Evolutionary conservation across 2,113 vertebrate species (phyloP).

Genomic region (Psettodes erumei): DNA sequence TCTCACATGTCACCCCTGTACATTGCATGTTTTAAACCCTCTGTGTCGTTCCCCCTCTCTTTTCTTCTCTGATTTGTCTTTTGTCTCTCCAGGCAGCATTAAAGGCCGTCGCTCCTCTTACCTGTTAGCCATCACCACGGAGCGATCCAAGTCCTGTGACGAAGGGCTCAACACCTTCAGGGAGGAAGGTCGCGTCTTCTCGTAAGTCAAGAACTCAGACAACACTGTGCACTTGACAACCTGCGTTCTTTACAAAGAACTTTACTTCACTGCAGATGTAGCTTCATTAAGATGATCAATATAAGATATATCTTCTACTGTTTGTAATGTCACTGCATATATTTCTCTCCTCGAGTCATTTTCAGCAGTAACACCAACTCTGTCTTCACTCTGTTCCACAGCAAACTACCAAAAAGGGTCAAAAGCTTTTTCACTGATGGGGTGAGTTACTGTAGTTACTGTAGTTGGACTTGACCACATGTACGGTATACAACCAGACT

Average conservation of each 20-base stretch:
- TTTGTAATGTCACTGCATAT: not conserved
- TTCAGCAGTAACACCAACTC: not conserved
- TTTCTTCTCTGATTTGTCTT: slow-evolving; percentile 3
- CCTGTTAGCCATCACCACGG: slow-evolving; percentile 92
- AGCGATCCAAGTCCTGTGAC: slow-evolving; percentile 96
- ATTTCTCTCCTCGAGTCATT: not conserved
- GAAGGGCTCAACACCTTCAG: slow-evolving; percentile 94
- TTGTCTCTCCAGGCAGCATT: slow-evolving; percentile 86
- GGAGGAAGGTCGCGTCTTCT: slow-evolving; percentile 87
- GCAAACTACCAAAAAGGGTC: slow-evolving; percentile 93
- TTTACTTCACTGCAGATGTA: not conserved
- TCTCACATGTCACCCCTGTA: not conserved
- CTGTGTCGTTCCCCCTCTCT: not conserved
- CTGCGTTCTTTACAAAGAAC: not conserved
- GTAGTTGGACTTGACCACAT: not conserved
- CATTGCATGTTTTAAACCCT: not conserved
- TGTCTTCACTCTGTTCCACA: slow-evolving; percentile 67
- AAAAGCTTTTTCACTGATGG: slow-evolving; percentile 96
- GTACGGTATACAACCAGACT: not conserved
- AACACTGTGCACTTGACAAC: not conserved
- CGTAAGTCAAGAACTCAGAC: slow-evolving; percentile 72
- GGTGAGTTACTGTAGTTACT: slow-evolving; percentile 84
- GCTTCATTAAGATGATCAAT: not conserved
- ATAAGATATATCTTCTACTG: not conserved
- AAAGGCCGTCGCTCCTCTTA: slow-evolving; percentile 94